Evolutionary conservation across 2,113 vertebrate genomes (phyloP), one percentile per base, ranked within the genome.

Genomic region (Festucalex cinctus): DNA sequence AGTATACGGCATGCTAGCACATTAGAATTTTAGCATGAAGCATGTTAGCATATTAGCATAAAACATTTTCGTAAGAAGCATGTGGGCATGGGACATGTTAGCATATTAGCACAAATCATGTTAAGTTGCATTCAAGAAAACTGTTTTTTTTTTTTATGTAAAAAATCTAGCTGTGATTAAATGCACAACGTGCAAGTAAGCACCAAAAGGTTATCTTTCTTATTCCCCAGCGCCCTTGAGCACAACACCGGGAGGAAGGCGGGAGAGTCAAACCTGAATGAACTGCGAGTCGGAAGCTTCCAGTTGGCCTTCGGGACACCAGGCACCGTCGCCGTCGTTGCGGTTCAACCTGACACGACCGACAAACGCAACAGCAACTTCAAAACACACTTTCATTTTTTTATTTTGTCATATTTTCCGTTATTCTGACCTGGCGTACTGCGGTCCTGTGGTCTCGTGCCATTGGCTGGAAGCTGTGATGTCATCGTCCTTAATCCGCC

Each of bases 391-490:
- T 2, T 9, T 20, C 8, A 20, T 20, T 46, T n/a, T n/a, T n/a
- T n/a, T n/a, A n/a, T n/a, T n/a, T n/a, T 6, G 2, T 48, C 46
- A 20, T 2, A 12, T 5, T 20, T 20, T 3, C 16, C 2, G 19
- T 19, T 28, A 4, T 3, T 35, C 14, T 36, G 63, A 96, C 95
- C 94, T 92, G 86, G 93, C 94, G 32, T 91, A 95, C 63, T 93
- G 92, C 2, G 95, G 93, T 48, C 93, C 95, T 0, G 95, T 96
- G 62, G 93, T 94, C 67, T 94, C 88, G 0, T 95, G 93, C 94
- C 94, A 96, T 82, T 94, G 91, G 79, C 94, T 96, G 81, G 95
- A 95, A 0, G 95, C 95, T 19, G 93, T 94, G 87, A 96, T 93
- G 86, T 93, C 93, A 71, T 93, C 86, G 12, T 95, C 93, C 57